phyloP scores from a whole-genome alignment of 2,797 vertebrate genomes.

The Poecilia velifera region DNA sequence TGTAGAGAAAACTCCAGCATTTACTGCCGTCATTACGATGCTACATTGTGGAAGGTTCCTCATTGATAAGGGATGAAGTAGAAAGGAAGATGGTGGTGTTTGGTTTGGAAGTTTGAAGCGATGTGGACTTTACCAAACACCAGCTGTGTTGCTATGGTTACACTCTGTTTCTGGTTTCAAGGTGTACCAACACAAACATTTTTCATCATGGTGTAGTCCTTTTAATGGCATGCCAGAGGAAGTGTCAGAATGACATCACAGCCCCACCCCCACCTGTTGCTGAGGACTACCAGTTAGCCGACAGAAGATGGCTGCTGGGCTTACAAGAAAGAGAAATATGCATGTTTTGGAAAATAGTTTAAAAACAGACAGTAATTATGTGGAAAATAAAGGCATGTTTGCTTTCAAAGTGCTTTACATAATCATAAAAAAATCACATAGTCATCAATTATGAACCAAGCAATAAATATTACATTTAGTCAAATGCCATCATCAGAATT shows the following conservation, averaged over 20 bases:
- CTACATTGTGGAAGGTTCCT: not conserved
- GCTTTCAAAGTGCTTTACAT: too few relatives aligned
- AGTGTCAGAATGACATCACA: not conserved
- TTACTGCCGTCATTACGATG: conserved; percentile 1
- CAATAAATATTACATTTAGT: too few relatives aligned
- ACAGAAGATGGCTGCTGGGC: not conserved
- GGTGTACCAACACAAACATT: not conserved
- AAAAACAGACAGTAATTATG: not conserved
- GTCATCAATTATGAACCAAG: too few relatives aligned
- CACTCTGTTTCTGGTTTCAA: not conserved
- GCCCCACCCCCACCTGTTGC: not conserved
- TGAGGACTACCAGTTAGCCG: not conserved
- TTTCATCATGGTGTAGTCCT: not conserved
- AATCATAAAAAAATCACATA: too few relatives aligned
- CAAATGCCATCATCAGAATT: too few relatives aligned
- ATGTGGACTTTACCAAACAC: not conserved
- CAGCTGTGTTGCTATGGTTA: not conserved
- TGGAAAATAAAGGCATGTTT: not conserved
- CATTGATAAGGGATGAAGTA: conserved; percentile 5
- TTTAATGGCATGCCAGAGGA: not conserved
- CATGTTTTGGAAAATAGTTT: not conserved
- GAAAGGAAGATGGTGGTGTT: not conserved
- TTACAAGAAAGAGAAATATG: not conserved
- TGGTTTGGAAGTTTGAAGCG: not conserved
- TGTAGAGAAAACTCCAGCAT: conserved; percentile 22